Evolutionary conservation across 2,113 vertebrate genomes (phyloP), one percentile per base, ranked within the genome.

Genomic region (Ptyas mucosa): DNA sequence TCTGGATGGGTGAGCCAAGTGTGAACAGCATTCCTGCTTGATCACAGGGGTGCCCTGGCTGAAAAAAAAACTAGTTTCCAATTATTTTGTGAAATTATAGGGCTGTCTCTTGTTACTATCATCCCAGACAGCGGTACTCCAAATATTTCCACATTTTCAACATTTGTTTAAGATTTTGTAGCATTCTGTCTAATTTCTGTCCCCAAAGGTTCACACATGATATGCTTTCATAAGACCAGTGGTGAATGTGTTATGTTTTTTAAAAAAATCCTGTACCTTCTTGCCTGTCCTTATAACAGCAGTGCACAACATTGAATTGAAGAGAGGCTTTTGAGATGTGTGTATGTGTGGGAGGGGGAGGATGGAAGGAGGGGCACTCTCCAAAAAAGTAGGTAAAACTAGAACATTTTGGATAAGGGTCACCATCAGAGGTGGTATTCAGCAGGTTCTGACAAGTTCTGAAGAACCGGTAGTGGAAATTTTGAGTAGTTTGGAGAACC

Each of bases 1-100:
- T 93, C 95, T 93, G 89, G 75, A 39, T 43, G 75, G 75, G 34
- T 9, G 34, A 81, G 90, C 91, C 92, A 75, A 89, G 26, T 93
- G 57, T 89, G 87, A 95, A 51, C 93, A 95, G 94, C 88, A 91
- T 94, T 95, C 90, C 91, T 93, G 39, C 20, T 95, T 96, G 75
- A 93, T 95, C 97, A 87, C 49, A 89, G 57, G 89, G 53, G 7
- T 51, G 29, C 55, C 29, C 93, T 94, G 92, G 53, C 94, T 94
- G 88, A 94, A 94, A 49, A 88, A 46, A 93, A 93, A 94, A n/a
- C 85, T 3, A 90, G 64, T 92, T 87, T 87, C 52, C 5, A 94
- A 61, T 87, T 95, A 53, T 93, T 96, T 95, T 81, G 75, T 81
- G 34, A 43, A 81, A 34, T 54, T 23, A 34, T 12, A 39, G n/a